Base-by-base conservation (phyloP, 2,888 invertebrate genomes). In the Gasteruption jaculator region DNA sequence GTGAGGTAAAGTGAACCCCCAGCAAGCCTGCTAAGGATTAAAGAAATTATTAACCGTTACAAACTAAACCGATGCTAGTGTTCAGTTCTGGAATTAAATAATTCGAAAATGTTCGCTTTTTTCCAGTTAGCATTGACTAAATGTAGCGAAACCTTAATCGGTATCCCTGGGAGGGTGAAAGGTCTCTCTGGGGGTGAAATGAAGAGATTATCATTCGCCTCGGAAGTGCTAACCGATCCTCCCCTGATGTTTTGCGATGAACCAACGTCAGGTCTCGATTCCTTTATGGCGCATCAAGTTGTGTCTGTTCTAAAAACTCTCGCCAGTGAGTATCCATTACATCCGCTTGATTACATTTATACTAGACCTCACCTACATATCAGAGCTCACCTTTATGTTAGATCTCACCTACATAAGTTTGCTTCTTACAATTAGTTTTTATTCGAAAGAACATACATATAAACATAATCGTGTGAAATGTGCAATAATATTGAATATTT, bases 141-240 rank as follows among this genome's bases (percentile, higher is more conserved):
- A 73, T 96, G 95, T 71, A 85, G 86, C 67, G 82, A 95, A 62
- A 93, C 91, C 8, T 79, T 85, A 26, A 96, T 97, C 45, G 96
- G 97, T 0, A 80, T 86, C 31, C 84, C 89, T 0, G 95, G 94
- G 0, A 74, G 88, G 14, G 74, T 89, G 25, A 92, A 91, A 74
- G 94, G 95, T 0, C 85, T 96, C 43, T 95, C 94, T 0, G 97
- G 97, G 0, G 97, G 97, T 0, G 97, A 97, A 73, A 87, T 87
- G 78, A 95, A 95, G 69, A 77, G 96, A 41, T 74, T 97, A 8
- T 89, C 95, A 0, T 95, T 99, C 67, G 97, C 96, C 12, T 89
- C 93, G n/a, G 97, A 97, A 75, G 86, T 94, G 3, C 75, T 96
- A 30, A 96, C 94, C 0, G 91, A 97, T 74, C 97, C 97, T 0